Conservation (phyloP, 2,113 vertebrate genomes). For the Pelvicachromis taeniatus region DNA sequence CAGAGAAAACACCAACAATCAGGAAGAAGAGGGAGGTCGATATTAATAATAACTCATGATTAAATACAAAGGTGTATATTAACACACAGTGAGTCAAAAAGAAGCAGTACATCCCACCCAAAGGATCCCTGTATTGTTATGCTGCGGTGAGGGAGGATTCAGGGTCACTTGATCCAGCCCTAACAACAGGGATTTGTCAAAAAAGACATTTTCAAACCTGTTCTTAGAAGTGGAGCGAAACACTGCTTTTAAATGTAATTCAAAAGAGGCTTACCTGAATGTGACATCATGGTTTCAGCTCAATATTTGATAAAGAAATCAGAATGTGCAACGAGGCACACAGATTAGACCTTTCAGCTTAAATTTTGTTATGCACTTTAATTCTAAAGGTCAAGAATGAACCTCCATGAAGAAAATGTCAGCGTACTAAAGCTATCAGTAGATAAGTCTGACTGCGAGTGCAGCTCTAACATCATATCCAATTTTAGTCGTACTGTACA, state of each 20-base stretch:
- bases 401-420: not conserved
- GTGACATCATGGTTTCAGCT: not conserved
- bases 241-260: not conserved
- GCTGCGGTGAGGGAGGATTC: not conserved
- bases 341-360: not conserved
- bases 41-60: not conserved
- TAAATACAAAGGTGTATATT: not conserved
- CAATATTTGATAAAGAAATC: not conserved
- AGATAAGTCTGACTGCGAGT: not conserved
- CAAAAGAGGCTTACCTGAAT: not conserved
- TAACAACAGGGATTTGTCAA: not conserved
- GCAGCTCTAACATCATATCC: not conserved
- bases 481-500: not conserved
- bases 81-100: not conserved
- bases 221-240: not conserved
- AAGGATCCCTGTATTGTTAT: not conserved
- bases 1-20: not conserved
- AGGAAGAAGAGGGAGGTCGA: not conserved
- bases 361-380: not conserved
- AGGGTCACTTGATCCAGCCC: not conserved
- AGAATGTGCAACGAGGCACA: not conserved
- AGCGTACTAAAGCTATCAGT: not conserved
- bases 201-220: not conserved
- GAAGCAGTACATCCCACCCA: not conserved
- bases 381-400: not conserved